Evolutionary conservation across 2,888 invertebrate species (phyloP).

Genomic region (Polymixis flavicincta): DNA sequence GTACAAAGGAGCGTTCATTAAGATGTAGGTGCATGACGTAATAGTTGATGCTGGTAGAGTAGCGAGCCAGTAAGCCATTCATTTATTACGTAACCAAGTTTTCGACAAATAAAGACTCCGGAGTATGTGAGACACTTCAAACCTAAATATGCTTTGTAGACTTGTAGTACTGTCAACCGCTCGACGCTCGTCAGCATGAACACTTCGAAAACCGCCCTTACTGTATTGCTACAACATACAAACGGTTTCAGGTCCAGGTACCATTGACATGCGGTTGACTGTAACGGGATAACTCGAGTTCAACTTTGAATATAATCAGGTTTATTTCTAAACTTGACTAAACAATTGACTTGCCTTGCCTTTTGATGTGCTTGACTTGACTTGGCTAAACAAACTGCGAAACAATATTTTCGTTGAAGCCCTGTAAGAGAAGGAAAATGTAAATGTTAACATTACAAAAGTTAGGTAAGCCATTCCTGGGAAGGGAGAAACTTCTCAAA

Average conservation of each 20-base stretch:
- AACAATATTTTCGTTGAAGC: slow-evolving; percentile 12
- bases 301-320: no score
- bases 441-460: neutral
- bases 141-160: neutral
- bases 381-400: neutral
- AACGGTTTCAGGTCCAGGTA: neutral
- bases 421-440: slow-evolving; percentile 5
- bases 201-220: neutral
- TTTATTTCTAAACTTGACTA: no score
- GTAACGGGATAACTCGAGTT: neutral
- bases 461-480: neutral
- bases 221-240: neutral
- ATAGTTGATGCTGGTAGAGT: slow-evolving; percentile 8
- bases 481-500: slow-evolving; percentile 11
- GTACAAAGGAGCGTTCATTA: slow-evolving; percentile 22
- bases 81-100: neutral
- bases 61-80: neutral
- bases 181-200: neutral
- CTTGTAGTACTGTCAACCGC: neutral
- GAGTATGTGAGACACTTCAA: neutral
- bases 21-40: slow-evolving; percentile 9
- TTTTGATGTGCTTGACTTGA: no score
- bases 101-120: neutral
- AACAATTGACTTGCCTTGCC: no score
- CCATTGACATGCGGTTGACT: neutral